Evolutionary conservation across 2,888 invertebrate species (phyloP).

Genomic region (Nematopogon swammerdamellus): DNA sequence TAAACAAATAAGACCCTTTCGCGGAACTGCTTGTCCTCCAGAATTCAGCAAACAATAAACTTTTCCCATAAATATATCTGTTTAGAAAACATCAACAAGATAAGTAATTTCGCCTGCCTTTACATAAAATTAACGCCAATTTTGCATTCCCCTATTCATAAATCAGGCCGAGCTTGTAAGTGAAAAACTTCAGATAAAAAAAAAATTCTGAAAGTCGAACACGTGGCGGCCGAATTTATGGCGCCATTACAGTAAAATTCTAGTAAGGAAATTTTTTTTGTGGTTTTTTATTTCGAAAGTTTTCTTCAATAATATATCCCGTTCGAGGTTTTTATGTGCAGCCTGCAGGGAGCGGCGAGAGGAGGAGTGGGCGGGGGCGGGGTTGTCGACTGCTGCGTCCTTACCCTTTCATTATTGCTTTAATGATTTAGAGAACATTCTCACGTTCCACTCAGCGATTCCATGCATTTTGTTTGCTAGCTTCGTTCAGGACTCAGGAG

Average conservation of each 20-base stretch:
- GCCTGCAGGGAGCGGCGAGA: too few species aligned
- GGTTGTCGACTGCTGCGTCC: too few species aligned
- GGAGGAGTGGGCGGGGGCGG: too few species aligned
- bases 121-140: not conserved
- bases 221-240: not conserved
- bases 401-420: too few species aligned
- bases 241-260: not conserved
- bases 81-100: not conserved
- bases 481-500: too few species aligned
- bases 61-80: not conserved
- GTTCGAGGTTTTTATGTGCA: not conserved
- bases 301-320: not conserved
- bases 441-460: too few species aligned
- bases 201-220: not conserved
- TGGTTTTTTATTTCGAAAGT: not conserved
- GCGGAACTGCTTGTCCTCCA: too few species aligned
- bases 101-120: not conserved
- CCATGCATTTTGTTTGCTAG: too few species aligned
- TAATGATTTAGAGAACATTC: too few species aligned
- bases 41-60: not conserved
- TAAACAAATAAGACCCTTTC: too few species aligned
- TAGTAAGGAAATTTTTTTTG: not conserved
- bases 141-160: not conserved
- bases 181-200: not conserved
- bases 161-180: not conserved